These are phyloP conservation scores for Tetrapedia diversipes DNA, from an alignment of 2,888 invertebrate genomes.

Conservation along the genomic window DNA sequence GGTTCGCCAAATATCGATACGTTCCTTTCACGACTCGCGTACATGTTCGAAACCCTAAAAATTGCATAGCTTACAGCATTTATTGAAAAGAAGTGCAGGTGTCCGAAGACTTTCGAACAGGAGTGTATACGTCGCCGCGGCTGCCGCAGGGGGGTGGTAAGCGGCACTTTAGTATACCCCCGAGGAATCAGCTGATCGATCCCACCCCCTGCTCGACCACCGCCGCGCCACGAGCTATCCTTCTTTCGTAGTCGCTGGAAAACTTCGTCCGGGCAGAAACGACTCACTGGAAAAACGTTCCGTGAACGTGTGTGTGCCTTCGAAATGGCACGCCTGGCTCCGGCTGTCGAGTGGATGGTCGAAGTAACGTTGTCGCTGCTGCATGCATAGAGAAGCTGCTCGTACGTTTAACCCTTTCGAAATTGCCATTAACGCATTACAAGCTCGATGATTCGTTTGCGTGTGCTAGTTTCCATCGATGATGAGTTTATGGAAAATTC, in stretches of 20 bases:
- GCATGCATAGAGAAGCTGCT: no score
- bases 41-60: no score
- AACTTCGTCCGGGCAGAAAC: conserved; percentile 9
- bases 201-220: conserved; percentile 43
- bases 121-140: conserved; percentile 6
- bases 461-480: no score
- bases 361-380: conserved; percentile 15
- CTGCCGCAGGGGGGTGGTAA: conserved; percentile 46
- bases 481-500: no score
- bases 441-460: no score
- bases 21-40: no score
- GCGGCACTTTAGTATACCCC: conserved; percentile 69
- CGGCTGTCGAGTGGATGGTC: conserved; percentile 20
- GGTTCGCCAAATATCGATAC: no score
- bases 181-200: conserved; percentile 70
- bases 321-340: neutral
- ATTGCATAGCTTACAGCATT: no score
- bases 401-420: no score
- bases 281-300: conserved; percentile 30
- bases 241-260: conserved; percentile 35
- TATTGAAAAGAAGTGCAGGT: no score
- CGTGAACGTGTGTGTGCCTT: neutral
- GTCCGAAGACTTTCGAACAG: no score
- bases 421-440: no score
- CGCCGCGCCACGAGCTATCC: conserved; percentile 41